Base-by-base conservation (phyloP, 2,888 invertebrate species). In the Brassicogethes aeneus region DNA sequence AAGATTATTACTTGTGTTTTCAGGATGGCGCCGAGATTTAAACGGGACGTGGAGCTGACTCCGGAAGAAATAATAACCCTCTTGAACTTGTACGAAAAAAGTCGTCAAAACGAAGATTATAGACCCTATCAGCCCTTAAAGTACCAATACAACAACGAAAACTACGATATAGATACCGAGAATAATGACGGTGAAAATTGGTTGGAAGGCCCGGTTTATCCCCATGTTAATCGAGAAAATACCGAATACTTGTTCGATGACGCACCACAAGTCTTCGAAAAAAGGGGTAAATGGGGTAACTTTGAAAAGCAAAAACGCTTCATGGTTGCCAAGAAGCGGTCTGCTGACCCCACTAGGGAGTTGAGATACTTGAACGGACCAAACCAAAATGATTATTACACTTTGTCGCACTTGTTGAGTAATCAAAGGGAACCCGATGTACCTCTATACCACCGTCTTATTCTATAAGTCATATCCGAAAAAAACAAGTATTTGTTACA, bases 61-160 rank as follows among this genome's bases (percentile, higher is more conserved):
- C 77, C 77, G 1, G 77, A 78, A 52, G 78, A 79, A 53, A 73
- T 78, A 15, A 66, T 78, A 40, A 73, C 77, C 36, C 66, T 79
- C 3, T 65, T 79, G 14, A 74, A 74, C 38, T 61, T 79, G 30
- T 78, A 77, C 74, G 78, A 79, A 59, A 74, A 73, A 43, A 75
- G 76, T 51, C 74, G 74, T 47, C 57, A 57, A 33, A 47, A 34
- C 23, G 71, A 42, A 15, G 48, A 43, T 38, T 52, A 46, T 47
- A 52, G 42, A 43, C 47, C 2, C 44, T 48, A 50, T 17, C 71
- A 73, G 44, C 74, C 72, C 62, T 74, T 57, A 73, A 70, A 66
- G 5, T 12, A 64, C 70, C 53, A 62, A 70, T 34, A 70, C 70
- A 62, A 70, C 67, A 59, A 68, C 1, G 47, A 69, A 66, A 59